A percentile compares a stretch with the other conserved stretches of the same genome.
phyloP scores from a whole-genome alignment of 2,113 vertebrate genomes.

The Nesoenas mayeri region DNA sequence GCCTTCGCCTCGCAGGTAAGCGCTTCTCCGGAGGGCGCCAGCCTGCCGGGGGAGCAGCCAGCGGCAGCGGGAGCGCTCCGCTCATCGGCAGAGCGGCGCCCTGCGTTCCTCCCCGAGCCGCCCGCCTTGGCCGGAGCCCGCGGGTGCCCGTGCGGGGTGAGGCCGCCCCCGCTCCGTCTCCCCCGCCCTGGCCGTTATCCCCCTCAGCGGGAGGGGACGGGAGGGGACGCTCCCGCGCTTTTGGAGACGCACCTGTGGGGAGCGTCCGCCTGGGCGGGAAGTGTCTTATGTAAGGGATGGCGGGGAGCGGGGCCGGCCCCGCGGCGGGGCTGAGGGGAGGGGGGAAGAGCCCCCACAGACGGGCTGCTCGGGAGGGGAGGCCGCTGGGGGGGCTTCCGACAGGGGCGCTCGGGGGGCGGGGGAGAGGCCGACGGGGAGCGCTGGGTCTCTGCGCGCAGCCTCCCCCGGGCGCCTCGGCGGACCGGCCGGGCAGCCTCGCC shows the following conservation, averaged over 20 bases:
- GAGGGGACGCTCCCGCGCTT: background rate
- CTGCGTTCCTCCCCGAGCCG: background rate
- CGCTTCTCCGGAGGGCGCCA: background rate
- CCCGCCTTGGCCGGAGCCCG: background rate
- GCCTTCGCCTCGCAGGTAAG: background rate
- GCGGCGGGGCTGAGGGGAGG: background rate
- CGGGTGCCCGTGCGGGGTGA: too few relatives aligned
- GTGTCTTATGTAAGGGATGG: slow-evolving; percentile 29
- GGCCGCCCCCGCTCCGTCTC: background rate
- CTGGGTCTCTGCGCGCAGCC: background rate
- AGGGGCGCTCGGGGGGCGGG: too few relatives aligned
- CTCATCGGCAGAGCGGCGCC: background rate
- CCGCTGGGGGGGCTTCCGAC: background rate
- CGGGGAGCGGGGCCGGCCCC: background rate
- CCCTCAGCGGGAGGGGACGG: background rate
- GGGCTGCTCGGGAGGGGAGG: background rate
- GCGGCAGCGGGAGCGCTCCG: background rate
- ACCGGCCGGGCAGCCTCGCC: background rate
- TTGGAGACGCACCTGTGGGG: slow-evolving; percentile 29
- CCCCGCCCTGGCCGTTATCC: background rate
- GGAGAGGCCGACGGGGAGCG: too few relatives aligned
- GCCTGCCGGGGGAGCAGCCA: background rate
- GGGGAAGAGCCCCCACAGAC: background rate
- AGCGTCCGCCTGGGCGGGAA: background rate
- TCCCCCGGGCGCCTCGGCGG: background rate